Conservation (phyloP, 2,797 vertebrate genomes). For the Anniella stebbinsi region DNA sequence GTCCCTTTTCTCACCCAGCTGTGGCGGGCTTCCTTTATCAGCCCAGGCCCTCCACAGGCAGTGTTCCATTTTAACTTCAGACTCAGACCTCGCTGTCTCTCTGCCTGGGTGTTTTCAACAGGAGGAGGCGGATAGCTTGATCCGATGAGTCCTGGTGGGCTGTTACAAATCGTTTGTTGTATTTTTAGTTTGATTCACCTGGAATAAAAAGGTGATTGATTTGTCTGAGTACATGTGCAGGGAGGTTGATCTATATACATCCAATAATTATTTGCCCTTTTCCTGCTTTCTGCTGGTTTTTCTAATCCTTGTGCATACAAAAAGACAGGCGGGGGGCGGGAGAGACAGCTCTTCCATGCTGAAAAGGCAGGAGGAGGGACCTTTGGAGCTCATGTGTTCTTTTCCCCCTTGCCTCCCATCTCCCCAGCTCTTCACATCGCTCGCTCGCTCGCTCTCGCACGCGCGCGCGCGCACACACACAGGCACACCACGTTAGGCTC, state of each 20-base stretch:
- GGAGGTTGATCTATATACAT: no score
- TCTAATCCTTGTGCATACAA: not conserved
- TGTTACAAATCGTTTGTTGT: not conserved
- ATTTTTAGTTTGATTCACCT: not conserved
- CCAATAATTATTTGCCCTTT: not conserved
- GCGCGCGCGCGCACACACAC: no score
- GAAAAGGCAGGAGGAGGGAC: constrained; percentile 38
- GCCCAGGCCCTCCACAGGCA: no score
- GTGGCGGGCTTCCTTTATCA: no score
- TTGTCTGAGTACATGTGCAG: not conserved
- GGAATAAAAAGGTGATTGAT: not conserved
- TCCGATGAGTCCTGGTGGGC: no score
- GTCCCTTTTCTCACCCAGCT: no score
- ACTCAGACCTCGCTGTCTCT: no score
- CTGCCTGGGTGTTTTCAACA: no score
- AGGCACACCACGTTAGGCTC: constrained; percentile 3
- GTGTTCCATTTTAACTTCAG: no score
- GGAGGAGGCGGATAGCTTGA: no score
- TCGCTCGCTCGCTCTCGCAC: not conserved
- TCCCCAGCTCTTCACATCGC: constrained; percentile 5
- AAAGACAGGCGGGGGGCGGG: not conserved
- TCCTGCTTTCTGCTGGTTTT: not conserved
- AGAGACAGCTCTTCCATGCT: constrained; percentile 9
- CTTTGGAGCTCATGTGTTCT: constrained; percentile 32
- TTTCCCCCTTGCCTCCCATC: not conserved